Conservation (phyloP, 1,140 invertebrate genomes). For the Plodia interpunctella region DNA sequence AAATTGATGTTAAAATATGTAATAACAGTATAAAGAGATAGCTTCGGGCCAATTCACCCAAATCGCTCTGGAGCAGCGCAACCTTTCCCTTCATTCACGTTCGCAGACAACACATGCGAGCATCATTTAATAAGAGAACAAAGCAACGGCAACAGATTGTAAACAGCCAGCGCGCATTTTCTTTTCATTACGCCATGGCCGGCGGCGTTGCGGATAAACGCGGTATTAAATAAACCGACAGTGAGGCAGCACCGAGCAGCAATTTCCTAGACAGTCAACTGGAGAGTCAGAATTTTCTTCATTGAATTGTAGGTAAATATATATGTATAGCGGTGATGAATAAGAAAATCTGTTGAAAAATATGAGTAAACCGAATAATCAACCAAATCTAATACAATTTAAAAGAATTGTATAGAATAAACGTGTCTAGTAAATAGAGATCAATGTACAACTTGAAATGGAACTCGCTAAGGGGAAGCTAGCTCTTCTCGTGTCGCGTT, state of each 20-base stretch:
- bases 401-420: no score
- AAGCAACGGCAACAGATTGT: slow-evolving; percentile 3
- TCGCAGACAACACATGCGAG: slow-evolving; percentile 2
- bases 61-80: neutral
- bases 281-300: neutral
- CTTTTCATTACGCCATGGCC: slow-evolving; percentile 1
- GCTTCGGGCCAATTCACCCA: neutral
- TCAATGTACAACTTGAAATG: neutral
- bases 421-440: neutral
- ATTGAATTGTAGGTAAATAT: no score
- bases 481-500: neutral
- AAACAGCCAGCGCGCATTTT: neutral
- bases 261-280: neutral
- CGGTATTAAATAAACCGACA: slow-evolving; percentile 5
- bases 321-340: no score
- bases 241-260: neutral
- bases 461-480: neutral
- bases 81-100: neutral
- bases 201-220: slow-evolving; percentile 4
- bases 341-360: no score
- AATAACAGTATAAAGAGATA: neutral
- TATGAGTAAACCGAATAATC: no score
- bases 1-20: neutral
- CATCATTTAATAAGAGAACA: slow-evolving; percentile 1
- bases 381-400: no score